A percentile compares a stretch with the other conserved stretches of the same genome.
These are phyloP conservation scores for Mastomys natalensis DNA, from an alignment of 2,113 vertebrate genomes.

Conservation along the genomic window DNA sequence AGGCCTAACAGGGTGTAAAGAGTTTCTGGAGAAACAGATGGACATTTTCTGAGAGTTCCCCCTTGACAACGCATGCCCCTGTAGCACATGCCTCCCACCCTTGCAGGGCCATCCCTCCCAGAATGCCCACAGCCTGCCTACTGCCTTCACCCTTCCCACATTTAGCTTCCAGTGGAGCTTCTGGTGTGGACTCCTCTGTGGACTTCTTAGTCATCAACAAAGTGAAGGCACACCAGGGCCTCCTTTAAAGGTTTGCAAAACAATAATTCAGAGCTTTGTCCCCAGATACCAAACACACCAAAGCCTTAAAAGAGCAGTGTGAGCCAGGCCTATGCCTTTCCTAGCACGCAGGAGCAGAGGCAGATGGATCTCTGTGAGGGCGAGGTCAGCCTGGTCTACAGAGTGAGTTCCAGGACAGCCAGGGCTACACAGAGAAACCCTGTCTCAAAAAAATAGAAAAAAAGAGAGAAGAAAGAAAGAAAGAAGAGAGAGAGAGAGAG, in stretches of 20 bases:
- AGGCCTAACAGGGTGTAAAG: background rate
- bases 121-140: background rate
- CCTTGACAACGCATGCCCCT: background rate
- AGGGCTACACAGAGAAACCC: background rate
- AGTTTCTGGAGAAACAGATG: background rate
- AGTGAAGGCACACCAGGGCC: background rate
- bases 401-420: background rate
- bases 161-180: background rate
- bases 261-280: background rate
- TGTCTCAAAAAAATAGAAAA: too few species aligned
- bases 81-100: accelerated
- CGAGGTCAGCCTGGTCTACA: background rate
- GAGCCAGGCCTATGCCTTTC: background rate
- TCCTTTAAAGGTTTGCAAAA: background rate
- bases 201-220: background rate
- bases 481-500: too few species aligned
- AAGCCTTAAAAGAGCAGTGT: background rate
- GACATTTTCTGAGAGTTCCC: background rate
- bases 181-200: background rate
- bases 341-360: background rate
- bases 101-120: background rate
- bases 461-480: too few species aligned
- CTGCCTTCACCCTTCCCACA: background rate
- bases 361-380: background rate
- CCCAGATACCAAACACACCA: background rate